Base-by-base conservation (phyloP, 2,113 vertebrate species). In the Vulpes vulpes region DNA sequence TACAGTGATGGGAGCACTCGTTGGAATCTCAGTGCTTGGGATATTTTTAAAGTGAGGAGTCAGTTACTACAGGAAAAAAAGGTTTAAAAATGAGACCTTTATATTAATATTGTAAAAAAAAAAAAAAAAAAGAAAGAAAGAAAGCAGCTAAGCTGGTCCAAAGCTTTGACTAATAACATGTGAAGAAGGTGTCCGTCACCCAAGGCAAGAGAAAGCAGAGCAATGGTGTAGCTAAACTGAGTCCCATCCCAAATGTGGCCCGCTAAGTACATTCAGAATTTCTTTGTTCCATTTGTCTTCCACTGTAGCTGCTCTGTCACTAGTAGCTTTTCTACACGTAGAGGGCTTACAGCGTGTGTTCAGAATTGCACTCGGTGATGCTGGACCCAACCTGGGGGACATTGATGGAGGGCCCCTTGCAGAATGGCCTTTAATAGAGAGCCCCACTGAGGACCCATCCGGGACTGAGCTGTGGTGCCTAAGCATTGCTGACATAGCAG, bases 241-340 rank as follows among this genome's bases (percentile, higher is more conserved):
- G 81, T 96, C 94, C 5, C 27, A 91, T 96, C 98, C 95, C 96
- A 84, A 97, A 81, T 98, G 84, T 96, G 89, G 32, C 59, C 96
- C 97, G 91, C 78, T 97, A 95, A 96, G 71, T 93, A 49, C 27
- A 97, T 60, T 94, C 91, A 91, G 94, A 88, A 97, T 93, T 76
- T 92, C 81, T 98, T 96, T 96, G 89, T 94, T 97, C 79, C 62
- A 89, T 98, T 97, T 98, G 93, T 95, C 94, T 90, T 95, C 95
- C 95, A 65, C 79, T 81, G 67, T 67, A 96, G 81, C 71, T 81
- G 81, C 94, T 91, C 57, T 89, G 57, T 93, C 96, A 96, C 83
- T 97, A 84, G 38, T 94, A 96, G 65, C 38, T 88, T 98, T 97
- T 93, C 64, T 97, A 79, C 25, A 91, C 49, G 95, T 98, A 97